Percentiles rank a stretch among this genome's conserved stretches.
Conservation (phyloP, 2,888 invertebrate genomes). For the Agrochola litura region DNA sequence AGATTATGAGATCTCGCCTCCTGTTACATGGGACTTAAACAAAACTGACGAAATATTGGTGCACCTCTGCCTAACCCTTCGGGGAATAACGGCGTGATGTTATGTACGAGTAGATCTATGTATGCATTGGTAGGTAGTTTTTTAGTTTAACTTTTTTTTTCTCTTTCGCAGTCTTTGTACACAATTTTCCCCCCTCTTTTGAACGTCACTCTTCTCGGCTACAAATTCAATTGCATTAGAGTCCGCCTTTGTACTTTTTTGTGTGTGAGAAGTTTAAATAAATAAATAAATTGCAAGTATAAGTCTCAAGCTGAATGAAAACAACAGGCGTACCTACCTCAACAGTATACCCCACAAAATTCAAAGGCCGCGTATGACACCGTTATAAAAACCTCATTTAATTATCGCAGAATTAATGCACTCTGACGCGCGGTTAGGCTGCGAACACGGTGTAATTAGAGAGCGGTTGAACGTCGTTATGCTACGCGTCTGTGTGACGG, state of each 20-base stretch:
- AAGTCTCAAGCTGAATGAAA: conserved; percentile 7
- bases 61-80: too few relatives aligned
- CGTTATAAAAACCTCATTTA: conserved; percentile 50
- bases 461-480: conserved; percentile 25
- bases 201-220: neutral
- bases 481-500: conserved; percentile 43
- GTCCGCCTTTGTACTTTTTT: too few relatives aligned
- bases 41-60: neutral
- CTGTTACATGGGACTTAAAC: too few relatives aligned
- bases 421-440: conserved; percentile 44
- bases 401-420: conserved; percentile 57
- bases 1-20: too few relatives aligned
- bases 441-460: conserved; percentile 58
- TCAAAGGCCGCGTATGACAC: conserved; percentile 35
- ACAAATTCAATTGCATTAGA: neutral
- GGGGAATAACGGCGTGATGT: too few relatives aligned
- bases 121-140: neutral
- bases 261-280: too few relatives aligned
- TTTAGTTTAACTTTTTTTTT: neutral
- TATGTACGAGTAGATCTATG: too few relatives aligned
- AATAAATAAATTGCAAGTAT: too few relatives aligned
- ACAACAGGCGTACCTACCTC: conserved; percentile 4
- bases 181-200: neutral
- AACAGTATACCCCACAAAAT: neutral
- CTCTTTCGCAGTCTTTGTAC: neutral